Evolutionary conservation across 1,140 invertebrate genomes (phyloP).

Genomic region (Theocolax elegans): DNA sequence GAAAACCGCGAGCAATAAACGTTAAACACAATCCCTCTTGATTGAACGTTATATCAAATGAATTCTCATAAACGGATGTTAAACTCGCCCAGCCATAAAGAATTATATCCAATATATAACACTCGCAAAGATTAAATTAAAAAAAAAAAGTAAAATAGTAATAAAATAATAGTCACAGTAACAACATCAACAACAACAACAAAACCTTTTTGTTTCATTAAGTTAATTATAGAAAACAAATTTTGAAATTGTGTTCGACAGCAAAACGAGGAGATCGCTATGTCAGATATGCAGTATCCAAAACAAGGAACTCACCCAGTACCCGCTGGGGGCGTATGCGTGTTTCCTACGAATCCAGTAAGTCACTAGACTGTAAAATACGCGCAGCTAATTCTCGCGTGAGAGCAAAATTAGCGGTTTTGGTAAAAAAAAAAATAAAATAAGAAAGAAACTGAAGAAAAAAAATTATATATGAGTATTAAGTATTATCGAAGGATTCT

Average conservation of each 20-base stretch:
- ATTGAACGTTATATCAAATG: too few relatives aligned
- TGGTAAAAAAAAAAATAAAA: neutral
- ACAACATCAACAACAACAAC: constrained; percentile 18
- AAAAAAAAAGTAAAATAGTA: too few relatives aligned
- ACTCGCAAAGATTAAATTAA: too few relatives aligned
- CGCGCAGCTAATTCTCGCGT: constrained; percentile 7
- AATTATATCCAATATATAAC: too few relatives aligned
- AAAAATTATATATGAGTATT: constrained; percentile 13
- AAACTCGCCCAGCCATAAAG: constrained; percentile 38
- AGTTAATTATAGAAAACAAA: constrained; percentile 41
- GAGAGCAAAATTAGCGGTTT: constrained; percentile 18
- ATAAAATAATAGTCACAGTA: too few relatives aligned
- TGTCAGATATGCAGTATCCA: constrained; percentile 79
- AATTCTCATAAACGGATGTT: constrained; percentile 8
- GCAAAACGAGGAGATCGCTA: constrained; percentile 79
- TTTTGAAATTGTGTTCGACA: constrained; percentile 51
- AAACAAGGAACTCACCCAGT: constrained; percentile 66
- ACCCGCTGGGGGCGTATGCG: constrained; percentile 70
- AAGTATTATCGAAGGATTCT: too few relatives aligned
- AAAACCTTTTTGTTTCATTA: constrained; percentile 19
- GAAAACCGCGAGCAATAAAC: too few relatives aligned
- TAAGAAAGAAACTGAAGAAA: constrained; percentile 13
- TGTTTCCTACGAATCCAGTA: constrained; percentile 73
- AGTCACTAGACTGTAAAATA: constrained; percentile 62
- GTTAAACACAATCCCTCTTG: too few relatives aligned